Conservation (phyloP, 53 echinoderm and acorn worm species). For the Temnopleurus reevesii region DNA sequence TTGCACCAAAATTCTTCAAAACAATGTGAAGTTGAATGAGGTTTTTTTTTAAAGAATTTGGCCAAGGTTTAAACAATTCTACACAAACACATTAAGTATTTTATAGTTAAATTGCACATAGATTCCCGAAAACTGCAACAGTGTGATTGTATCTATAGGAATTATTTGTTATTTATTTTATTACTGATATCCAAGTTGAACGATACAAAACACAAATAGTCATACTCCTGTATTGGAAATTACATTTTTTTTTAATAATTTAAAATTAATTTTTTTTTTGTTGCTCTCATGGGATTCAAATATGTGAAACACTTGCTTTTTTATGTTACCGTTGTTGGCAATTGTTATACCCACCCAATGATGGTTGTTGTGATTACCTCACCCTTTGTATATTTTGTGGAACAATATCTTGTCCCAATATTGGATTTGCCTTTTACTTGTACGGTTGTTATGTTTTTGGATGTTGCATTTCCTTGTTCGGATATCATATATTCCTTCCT, state of each 20-base stretch:
- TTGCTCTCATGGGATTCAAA: neutral
- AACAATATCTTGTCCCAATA: neutral
- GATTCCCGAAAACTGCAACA: neutral
- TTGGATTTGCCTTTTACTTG: neutral
- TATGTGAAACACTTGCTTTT: neutral
- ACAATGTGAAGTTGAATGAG: no score
- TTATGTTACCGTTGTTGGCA: neutral
- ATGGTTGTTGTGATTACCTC: neutral
- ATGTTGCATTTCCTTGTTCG: neutral
- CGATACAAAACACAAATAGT: no score
- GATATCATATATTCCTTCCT: no score
- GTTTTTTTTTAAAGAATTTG: no score
- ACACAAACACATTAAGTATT: no score
- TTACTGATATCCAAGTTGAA: no score
- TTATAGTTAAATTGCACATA: no score
- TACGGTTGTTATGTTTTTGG: neutral
- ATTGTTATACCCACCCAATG: neutral
- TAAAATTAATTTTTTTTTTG: neutral
- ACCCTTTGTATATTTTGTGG: neutral
- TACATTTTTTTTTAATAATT: neutral
- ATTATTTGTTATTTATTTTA: no score
- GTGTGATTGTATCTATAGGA: neutral
- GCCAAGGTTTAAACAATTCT: no score
- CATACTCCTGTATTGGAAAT: neutral
- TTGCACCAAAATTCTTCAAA: no score